These are phyloP conservation scores for Tautogolabrus adspersus DNA, from an alignment of 2,113 vertebrate genomes.

Conservation along the genomic window DNA sequence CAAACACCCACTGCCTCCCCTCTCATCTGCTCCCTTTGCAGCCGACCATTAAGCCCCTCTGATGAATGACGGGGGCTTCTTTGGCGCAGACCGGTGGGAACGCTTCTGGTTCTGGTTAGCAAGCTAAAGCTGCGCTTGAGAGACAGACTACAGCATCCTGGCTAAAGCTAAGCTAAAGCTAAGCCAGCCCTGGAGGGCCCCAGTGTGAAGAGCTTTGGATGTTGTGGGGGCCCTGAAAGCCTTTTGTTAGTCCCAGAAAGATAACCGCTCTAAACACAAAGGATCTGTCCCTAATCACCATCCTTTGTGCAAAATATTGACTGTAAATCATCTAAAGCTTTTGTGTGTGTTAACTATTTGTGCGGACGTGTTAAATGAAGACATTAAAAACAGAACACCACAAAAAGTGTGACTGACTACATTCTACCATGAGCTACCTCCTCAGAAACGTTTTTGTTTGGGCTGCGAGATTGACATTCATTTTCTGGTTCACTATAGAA, in stretches of 20 bases:
- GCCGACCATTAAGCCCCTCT: constrained; percentile 78
- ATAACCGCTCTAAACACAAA: constrained; percentile 40
- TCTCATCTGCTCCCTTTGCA: constrained; percentile 37
- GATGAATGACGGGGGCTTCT: constrained; percentile 84
- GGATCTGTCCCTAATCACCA: constrained; percentile 46
- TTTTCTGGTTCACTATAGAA: constrained; percentile 50
- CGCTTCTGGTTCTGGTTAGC: constrained; percentile 90
- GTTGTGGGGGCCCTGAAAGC: constrained; percentile 27
- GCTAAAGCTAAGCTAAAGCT: constrained; percentile 72
- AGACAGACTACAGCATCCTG: constrained; percentile 62
- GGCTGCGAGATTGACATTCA: constrained; percentile 48
- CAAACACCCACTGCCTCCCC: constrained; percentile 48
- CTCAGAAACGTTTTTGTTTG: constrained; percentile 54
- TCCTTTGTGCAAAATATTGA: constrained; percentile 14
- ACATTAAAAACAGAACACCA: background rate
- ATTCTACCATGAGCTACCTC: constrained; percentile 18
- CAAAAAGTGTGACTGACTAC: constrained; percentile 41
- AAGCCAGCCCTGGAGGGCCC: constrained; percentile 58
- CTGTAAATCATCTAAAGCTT: constrained; percentile 40
- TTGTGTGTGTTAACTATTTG: constrained; percentile 34
- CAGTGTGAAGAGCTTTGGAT: constrained; percentile 21
- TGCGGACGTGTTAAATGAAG: constrained; percentile 38
- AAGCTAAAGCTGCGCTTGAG: constrained; percentile 69
- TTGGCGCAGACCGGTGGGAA: constrained; percentile 86
- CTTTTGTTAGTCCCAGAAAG: constrained; percentile 34